Conservation (phyloP, 2,888 invertebrate genomes). For the Aphidius colemani region DNA sequence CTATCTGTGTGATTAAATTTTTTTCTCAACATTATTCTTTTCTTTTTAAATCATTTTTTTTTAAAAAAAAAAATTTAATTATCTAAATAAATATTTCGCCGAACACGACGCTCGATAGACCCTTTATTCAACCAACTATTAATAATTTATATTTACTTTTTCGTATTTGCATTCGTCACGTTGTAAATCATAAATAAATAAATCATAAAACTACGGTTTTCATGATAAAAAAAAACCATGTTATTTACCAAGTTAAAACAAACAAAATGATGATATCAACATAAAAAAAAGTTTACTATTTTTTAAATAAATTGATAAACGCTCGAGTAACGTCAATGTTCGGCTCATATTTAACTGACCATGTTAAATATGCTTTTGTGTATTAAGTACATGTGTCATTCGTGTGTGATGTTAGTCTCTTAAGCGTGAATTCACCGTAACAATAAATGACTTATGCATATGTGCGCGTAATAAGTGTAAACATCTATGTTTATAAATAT, state of each 20-base stretch:
- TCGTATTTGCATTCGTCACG: not conserved
- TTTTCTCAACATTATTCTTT: no score
- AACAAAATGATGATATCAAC: not conserved
- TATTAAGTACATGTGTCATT: slow-evolving; percentile 29
- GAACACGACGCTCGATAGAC: slow-evolving; percentile 20
- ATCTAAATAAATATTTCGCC: not conserved
- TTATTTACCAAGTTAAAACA: not conserved
- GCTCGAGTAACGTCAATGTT: slow-evolving; percentile 19
- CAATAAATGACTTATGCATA: slow-evolving; percentile 22
- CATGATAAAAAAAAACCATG: no score
- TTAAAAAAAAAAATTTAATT: not conserved
- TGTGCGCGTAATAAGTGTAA: slow-evolving; percentile 27
- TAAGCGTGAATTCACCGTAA: slow-evolving; percentile 28
- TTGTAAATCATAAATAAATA: not conserved
- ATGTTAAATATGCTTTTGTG: slow-evolving; percentile 14
- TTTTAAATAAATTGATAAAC: slow-evolving; percentile 19
- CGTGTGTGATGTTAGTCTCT: slow-evolving; percentile 32
- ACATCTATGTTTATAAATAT: slow-evolving; percentile 23
- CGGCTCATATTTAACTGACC: slow-evolving; percentile 22
- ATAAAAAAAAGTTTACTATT: not conserved
- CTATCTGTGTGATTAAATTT: no score
- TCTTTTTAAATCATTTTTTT: no score
- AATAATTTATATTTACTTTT: slow-evolving; percentile 1
- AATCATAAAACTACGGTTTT: not conserved
- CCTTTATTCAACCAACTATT: not conserved